Evolutionary conservation across 2,888 invertebrate genomes (phyloP), one percentile per base, ranked within the genome.

Genomic region (Nephrotoma flavescens): DNA sequence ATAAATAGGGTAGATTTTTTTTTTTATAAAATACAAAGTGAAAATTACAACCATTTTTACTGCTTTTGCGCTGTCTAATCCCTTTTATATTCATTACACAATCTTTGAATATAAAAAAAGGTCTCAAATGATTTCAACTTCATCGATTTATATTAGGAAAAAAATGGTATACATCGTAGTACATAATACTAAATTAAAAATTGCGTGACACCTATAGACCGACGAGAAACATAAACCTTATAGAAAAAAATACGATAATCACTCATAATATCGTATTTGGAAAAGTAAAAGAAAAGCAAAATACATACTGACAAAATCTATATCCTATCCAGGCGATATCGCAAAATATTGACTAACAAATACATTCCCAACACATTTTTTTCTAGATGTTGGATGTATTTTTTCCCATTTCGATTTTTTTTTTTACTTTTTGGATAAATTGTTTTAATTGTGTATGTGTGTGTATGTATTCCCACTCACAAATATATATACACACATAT

Each of bases 291-390:
- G 31, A 71, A 71, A n/a, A 71, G 71, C 31, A 71, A 71, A 52
- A 52, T 52, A 31, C 31, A 52, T 52, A 52, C 52, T 52, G 15
- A 15, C 52, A 41, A 41, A 85, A 85, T 85, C 31, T 85, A 85
- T 85, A 85, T 85, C 42, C 42, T 45, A 85, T 85, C 85, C 85
- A 85, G 85, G 85, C 85, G 85, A 85, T 85, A 85, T 85, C 85
- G 44, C 44, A 44, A 85, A 85, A 85, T 85, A 85, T 85, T 42
- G 86, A 86, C 86, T 86, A 86, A 86, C 86, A 47, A 57, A 86
- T 42, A 86, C 71, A 71, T 71, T 71, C 71, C 86, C 47, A 47
- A 47, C 19, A 57, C 85, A 85, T 42, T 42, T 85, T 42, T 19
- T 44, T 44, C 11, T 42, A 85, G 85, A 44, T 11, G 85, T 44